These are phyloP conservation scores for Neotragus moschatus DNA, from an alignment of 2,113 vertebrate species.

Conservation along the genomic window DNA sequence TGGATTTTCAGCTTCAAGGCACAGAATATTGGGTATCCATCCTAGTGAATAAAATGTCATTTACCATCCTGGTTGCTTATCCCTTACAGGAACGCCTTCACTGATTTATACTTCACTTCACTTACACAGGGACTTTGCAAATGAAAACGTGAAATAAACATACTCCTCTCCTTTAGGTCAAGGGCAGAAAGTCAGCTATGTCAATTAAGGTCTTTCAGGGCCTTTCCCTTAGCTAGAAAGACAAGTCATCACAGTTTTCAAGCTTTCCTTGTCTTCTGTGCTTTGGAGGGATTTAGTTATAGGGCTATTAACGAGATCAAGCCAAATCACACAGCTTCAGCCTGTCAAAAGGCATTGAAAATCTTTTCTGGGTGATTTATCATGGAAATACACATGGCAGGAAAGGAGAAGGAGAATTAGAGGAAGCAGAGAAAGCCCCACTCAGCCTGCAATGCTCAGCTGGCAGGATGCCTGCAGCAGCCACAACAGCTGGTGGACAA, in stretches of 20 bases:
- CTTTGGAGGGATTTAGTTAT: constrained; percentile 4
- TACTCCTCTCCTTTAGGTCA: constrained; percentile 28
- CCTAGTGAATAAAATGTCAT: constrained; percentile 54
- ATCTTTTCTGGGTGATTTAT: constrained; percentile 59
- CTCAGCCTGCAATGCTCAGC: background rate
- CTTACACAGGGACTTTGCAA: background rate
- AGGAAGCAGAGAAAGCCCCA: background rate
- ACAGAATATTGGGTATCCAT: background rate
- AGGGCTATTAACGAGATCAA: constrained; percentile 41
- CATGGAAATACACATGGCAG: constrained; percentile 36
- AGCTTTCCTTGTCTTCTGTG: background rate
- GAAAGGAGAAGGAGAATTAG: constrained; percentile 6
- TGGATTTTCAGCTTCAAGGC: background rate
- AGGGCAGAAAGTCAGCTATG: background rate
- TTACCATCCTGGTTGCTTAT: background rate
- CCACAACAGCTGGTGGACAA: background rate
- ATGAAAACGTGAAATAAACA: background rate
- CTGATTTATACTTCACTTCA: background rate
- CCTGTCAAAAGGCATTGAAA: constrained; percentile 61
- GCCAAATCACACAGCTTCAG: constrained; percentile 35
- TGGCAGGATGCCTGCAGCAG: background rate
- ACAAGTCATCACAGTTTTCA: background rate
- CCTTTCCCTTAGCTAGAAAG: background rate
- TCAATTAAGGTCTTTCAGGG: background rate
- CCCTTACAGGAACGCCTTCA: background rate